phyloP scores from a whole-genome alignment of 1,140 invertebrate species.

The Papilio machaon region DNA sequence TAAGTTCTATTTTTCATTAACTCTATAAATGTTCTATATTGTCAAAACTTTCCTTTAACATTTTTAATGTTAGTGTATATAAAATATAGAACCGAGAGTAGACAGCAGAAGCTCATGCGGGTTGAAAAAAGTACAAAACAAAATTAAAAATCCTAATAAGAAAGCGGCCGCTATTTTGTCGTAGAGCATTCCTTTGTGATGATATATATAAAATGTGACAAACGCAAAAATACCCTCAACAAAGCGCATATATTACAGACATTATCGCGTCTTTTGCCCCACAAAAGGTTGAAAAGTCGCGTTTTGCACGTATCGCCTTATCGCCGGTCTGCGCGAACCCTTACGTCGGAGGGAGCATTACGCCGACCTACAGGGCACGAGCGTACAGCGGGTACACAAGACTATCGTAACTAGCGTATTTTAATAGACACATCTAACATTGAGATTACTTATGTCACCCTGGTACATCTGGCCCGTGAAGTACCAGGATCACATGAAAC shows the following conservation, averaged over 20 bases:
- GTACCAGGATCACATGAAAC: not conserved
- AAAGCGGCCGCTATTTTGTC: constrained; percentile 17
- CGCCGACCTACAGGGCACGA: constrained; percentile 37
- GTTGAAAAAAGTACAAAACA: constrained; percentile 29
- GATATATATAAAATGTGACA: constrained; percentile 70
- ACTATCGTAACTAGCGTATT: constrained; percentile 15
- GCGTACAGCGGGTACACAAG: constrained; percentile 11
- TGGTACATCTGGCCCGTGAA: not conserved
- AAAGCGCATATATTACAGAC: constrained; percentile 73
- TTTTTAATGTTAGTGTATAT: not conserved
- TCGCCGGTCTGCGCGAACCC: constrained; percentile 72
- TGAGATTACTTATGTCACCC: not conserved
- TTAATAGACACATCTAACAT: not conserved
- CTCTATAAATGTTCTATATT: too few relatives aligned
- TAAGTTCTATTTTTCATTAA: too few relatives aligned
- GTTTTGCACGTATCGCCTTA: constrained; percentile 74
- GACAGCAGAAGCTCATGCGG: constrained; percentile 15
- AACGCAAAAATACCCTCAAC: constrained; percentile 68
- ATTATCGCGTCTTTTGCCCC: constrained; percentile 71
- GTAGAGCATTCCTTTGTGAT: constrained; percentile 48
- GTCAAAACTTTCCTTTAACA: not conserved
- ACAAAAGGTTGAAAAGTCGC: constrained; percentile 80
- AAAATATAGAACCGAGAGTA: not conserved
- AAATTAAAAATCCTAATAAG: constrained; percentile 40
- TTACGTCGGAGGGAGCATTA: constrained; percentile 71